Conservation (phyloP, 2,113 vertebrate genomes). For the Sinosuthora webbiana region DNA sequence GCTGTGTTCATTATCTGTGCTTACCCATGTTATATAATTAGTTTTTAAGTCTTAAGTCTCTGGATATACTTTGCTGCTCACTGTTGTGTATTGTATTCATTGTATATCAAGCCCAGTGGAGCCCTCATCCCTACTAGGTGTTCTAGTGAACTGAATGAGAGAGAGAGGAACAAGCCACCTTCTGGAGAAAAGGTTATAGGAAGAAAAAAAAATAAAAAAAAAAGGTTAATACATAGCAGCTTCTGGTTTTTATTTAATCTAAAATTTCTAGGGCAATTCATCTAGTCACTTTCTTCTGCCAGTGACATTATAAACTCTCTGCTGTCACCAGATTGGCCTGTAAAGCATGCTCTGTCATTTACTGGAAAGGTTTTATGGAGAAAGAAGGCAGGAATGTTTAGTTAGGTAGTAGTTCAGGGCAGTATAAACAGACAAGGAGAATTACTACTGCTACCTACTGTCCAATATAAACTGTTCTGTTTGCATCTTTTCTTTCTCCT, state of each 20-base stretch:
- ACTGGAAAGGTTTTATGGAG: slow-evolving; percentile 12
- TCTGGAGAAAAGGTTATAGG: neutral
- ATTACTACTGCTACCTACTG: neutral
- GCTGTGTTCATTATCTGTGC: neutral
- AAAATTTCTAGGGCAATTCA: neutral
- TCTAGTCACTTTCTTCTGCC: neutral
- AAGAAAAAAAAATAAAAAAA: neutral
- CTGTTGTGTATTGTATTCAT: neutral
- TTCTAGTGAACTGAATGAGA: neutral
- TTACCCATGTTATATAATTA: neutral
- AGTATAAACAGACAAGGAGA: neutral
- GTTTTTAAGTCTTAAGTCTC: neutral
- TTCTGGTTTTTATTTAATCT: slow-evolving; percentile 7
- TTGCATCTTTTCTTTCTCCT: neutral
- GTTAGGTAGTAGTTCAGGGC: neutral
- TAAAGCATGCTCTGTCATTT: neutral
- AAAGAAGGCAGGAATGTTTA: neutral
- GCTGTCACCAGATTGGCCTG: neutral
- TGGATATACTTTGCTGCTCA: neutral
- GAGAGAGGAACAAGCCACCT: neutral
- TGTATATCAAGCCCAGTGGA: neutral
- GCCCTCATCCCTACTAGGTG: neutral
- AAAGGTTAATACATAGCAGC: neutral
- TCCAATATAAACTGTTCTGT: neutral
- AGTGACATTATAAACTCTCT: slow-evolving; percentile 15